Evolutionary conservation across 2,797 vertebrate species (phyloP).

Genomic region (Todus mexicanus): DNA sequence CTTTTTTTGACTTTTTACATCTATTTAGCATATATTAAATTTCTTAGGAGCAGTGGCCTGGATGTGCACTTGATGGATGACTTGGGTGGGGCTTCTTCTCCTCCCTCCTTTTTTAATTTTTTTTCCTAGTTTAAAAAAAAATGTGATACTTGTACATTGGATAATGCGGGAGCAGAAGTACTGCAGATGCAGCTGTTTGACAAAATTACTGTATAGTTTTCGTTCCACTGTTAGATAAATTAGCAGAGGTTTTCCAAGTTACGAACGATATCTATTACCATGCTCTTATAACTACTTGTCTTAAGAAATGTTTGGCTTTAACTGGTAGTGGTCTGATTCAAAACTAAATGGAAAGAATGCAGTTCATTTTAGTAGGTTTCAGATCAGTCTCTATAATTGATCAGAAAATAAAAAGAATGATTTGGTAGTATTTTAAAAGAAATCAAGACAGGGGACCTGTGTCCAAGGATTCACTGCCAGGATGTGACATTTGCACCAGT

Average conservation of each 20-base stretch:
- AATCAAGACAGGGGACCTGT: neutral
- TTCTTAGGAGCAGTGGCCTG: neutral
- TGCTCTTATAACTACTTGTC: neutral
- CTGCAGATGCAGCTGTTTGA: neutral
- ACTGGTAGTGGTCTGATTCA: neutral
- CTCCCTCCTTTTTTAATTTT: fast-evolving
- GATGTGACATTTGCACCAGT: slow-evolving; percentile 10
- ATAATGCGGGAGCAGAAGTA: neutral
- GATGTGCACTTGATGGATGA: slow-evolving; percentile 8
- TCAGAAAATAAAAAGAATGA: neutral
- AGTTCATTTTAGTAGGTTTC: slow-evolving; percentile 4
- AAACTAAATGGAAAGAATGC: neutral
- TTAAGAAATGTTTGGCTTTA: neutral
- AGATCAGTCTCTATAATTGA: neutral
- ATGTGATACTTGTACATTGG: neutral
- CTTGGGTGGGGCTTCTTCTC: neutral
- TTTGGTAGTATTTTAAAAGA: slow-evolving; percentile 20
- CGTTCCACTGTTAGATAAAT: neutral
- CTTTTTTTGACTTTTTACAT: slow-evolving; percentile 17
- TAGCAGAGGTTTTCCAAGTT: neutral
- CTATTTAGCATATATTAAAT: slow-evolving; percentile 12
- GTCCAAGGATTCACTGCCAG: slow-evolving; percentile 8
- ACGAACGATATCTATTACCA: neutral
- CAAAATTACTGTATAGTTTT: neutral
- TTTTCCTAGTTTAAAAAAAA: neutral